These are phyloP conservation scores for Orientallactaga sibirica DNA, from an alignment of 2,797 vertebrate genomes.

Conservation along the genomic window DNA sequence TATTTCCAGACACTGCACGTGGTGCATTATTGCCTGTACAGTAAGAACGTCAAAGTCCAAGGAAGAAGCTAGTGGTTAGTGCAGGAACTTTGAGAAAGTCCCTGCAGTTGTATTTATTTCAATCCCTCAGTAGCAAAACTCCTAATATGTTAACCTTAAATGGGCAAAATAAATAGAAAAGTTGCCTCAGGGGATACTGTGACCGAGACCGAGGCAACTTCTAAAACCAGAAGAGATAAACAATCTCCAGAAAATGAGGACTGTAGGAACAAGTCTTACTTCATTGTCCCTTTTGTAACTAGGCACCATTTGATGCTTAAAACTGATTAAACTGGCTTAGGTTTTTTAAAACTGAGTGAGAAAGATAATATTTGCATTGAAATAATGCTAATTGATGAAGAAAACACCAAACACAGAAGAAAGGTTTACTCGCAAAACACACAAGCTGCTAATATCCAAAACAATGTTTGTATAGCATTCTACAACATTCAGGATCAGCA, in stretches of 20 bases:
- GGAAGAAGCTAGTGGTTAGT: neutral
- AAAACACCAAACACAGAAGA: neutral
- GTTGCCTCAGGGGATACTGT: conserved; percentile 77
- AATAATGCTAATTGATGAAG: neutral
- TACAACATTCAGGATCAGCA: neutral
- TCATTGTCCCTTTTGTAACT: neutral
- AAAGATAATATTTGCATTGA: neutral
- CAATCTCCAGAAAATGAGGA: conserved; percentile 54
- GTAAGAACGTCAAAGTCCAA: neutral
- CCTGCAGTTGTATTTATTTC: conserved; percentile 75
- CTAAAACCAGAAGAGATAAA: conserved; percentile 81
- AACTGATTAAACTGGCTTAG: neutral
- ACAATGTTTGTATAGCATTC: neutral
- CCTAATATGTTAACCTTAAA: conserved; percentile 79
- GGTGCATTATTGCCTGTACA: neutral
- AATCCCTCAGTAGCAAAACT: conserved; percentile 73
- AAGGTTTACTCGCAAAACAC: neutral
- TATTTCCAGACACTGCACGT: neutral
- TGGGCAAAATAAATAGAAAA: conserved; percentile 78
- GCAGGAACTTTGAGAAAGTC: conserved; percentile 71
- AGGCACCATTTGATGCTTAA: neutral
- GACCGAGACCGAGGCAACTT: conserved; percentile 56
- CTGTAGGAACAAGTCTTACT: neutral
- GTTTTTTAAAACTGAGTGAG: conserved; percentile 17
- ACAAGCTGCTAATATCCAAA: neutral